These are phyloP conservation scores for Gavia stellata DNA, from an alignment of 2,113 vertebrate species.

Conservation along the genomic window DNA sequence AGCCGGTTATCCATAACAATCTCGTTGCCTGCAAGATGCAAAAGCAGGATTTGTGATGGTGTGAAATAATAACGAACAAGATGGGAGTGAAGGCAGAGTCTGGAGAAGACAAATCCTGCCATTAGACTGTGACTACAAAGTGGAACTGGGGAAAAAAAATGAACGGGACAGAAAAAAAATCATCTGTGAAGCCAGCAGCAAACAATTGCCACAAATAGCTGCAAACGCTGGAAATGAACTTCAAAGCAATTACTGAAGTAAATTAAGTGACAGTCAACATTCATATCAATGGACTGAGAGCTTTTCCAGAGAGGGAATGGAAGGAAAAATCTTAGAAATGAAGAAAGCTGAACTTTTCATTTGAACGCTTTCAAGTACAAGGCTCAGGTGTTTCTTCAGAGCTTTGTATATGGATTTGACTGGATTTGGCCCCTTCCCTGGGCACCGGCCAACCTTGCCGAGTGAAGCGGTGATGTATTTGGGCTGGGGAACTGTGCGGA, in stretches of 20 bases:
- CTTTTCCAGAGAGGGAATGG: background rate
- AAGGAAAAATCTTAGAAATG: background rate
- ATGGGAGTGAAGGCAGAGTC: background rate
- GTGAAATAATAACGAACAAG: constrained; percentile 10
- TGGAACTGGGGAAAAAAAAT: background rate
- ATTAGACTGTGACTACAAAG: background rate
- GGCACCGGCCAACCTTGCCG: background rate
- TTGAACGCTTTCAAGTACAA: background rate
- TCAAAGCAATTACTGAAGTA: constrained; percentile 1
- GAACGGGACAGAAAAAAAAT: background rate
- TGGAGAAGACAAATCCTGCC: constrained; percentile 5
- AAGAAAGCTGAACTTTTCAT: background rate
- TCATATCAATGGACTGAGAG: background rate
- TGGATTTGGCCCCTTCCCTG: background rate
- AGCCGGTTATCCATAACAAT: constrained; percentile 1
- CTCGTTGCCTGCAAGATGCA: background rate
- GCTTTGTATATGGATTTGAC: background rate
- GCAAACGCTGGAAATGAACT: background rate
- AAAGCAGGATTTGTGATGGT: background rate
- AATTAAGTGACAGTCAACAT: constrained; percentile 18
- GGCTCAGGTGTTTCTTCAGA: background rate
- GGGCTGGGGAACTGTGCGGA: background rate
- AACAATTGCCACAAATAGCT: background rate
- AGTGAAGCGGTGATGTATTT: background rate
- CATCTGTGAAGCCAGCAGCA: background rate